phyloP scores from a whole-genome alignment of 2,797 vertebrate species.

The Phrynocephalus vlangalii region DNA sequence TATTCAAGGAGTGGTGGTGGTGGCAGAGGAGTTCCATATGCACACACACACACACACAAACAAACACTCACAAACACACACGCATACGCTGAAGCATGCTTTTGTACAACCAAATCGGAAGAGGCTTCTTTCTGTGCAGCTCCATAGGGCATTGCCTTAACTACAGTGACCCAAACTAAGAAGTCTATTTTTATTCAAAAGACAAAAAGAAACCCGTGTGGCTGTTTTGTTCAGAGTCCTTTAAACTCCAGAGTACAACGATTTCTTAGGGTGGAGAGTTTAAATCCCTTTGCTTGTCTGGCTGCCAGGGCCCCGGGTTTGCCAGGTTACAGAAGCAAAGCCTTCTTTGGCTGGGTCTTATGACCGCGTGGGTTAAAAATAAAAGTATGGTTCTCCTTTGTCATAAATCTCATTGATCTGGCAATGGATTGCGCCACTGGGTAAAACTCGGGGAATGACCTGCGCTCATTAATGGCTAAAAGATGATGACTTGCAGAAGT shows the following conservation, averaged over 20 bases:
- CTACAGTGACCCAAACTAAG: slow-evolving; percentile 33
- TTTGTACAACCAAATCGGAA: slow-evolving; percentile 42
- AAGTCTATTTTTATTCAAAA: slow-evolving; percentile 24
- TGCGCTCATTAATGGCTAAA: background rate
- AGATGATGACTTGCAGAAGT: accelerated
- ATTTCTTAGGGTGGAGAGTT: background rate
- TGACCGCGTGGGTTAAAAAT: background rate
- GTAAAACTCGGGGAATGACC: background rate
- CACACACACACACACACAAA: background rate
- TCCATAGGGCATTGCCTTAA: slow-evolving; percentile 30
- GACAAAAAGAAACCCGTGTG: accelerated
- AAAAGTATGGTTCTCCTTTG: background rate
- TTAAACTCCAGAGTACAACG: background rate
- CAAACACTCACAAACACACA: background rate
- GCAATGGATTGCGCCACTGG: background rate
- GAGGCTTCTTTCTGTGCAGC: slow-evolving; percentile 46
- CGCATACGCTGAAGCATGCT: slow-evolving; percentile 29
- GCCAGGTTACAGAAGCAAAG: background rate
- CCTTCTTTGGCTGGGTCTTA: background rate
- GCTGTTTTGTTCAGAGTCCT: accelerated
- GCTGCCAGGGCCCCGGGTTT: background rate
- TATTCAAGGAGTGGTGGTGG: slow-evolving; percentile 39
- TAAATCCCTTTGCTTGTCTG: background rate
- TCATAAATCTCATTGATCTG: background rate
- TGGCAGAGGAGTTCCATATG: slow-evolving; percentile 38